Base-by-base conservation (phyloP, 2,113 vertebrate species). In the Gasterosteus aculeatus region DNA sequence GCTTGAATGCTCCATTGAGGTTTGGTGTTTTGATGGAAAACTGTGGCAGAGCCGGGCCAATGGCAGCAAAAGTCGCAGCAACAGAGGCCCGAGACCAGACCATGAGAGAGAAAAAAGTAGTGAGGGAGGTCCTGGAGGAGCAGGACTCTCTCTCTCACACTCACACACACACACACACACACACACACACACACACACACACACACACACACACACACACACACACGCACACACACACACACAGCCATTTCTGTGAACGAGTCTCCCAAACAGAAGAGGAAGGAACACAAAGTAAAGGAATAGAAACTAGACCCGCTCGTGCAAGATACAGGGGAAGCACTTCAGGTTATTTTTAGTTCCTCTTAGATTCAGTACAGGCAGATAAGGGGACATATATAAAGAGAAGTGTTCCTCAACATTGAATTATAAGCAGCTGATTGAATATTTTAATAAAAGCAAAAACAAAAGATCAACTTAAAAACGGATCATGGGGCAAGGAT, bases 11-110 rank as follows among this genome's bases (percentile, higher is more conserved):
- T 93, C 90, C 91, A 93, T 93, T 92, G 92, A 94, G 91, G 91
- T 92, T 94, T 88, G 92, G 92, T 94, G 92, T 91, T 92, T 92
- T 92, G 88, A 92, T 93, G 93, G 90, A 93, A 94, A 93, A 92
- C 85, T 79, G 85, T 89, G 90, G 85, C 80, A 86, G 80, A 88
- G 85, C 78, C 81, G 76, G 77, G 90, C 88, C 91, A 89, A 91
- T 88, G 88, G 82, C 82, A 82, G 91, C 80, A 84, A 77, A 76
- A 87, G 85, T 81, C 83, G 87, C 80, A 92, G 86, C 29, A 18
- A 81, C 64, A 85, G 85, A 88, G 79, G 85, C 74, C 74, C 11
- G 10, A 68, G 82, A 89, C 77, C 69, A 76, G 69, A 76, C 65
- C 83, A 46, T 33, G 71, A 70, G 79, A 76, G 60, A 70, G 77